phyloP scores from a whole-genome alignment of 2,113 vertebrate species.

The Centrocercus urophasianus region DNA sequence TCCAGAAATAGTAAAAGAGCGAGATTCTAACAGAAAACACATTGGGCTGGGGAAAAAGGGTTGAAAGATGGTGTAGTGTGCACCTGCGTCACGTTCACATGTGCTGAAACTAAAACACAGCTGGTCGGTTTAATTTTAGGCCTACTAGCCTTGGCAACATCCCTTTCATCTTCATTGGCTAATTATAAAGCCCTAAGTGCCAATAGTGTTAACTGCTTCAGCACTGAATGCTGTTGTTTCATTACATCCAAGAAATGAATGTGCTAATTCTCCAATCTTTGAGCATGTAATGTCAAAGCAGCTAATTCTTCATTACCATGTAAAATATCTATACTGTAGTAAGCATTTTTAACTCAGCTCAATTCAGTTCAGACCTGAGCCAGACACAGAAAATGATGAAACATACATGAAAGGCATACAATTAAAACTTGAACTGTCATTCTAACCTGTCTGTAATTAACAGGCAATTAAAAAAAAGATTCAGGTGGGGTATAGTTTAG shows the following conservation, averaged over 20 bases:
- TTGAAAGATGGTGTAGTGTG: background rate
- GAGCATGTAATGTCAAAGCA: background rate
- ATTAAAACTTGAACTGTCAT: background rate
- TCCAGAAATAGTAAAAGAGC: slow-evolving; percentile 11
- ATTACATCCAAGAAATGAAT: background rate
- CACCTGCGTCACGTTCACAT: slow-evolving; percentile 56
- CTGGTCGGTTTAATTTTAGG: slow-evolving; percentile 69
- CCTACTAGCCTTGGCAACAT: slow-evolving; percentile 60
- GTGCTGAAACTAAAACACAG: slow-evolving; percentile 67
- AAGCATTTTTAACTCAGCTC: background rate
- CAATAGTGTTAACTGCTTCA: slow-evolving; percentile 51
- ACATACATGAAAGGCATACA: background rate
- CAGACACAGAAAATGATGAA: background rate
- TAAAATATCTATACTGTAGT: background rate
- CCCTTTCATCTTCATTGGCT: slow-evolving; percentile 51
- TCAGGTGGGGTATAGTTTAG: background rate
- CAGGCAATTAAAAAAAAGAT: background rate
- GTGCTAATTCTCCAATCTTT: background rate
- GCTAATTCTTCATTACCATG: background rate
- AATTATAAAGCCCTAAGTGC: slow-evolving; percentile 58
- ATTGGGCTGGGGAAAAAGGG: slow-evolving; percentile 6
- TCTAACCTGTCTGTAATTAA: background rate
- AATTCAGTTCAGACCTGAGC: background rate
- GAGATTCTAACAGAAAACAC: background rate
- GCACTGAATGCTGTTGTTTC: background rate